phyloP scores from a whole-genome alignment of 2,797 vertebrate species.

The Onychomys torridus region DNA sequence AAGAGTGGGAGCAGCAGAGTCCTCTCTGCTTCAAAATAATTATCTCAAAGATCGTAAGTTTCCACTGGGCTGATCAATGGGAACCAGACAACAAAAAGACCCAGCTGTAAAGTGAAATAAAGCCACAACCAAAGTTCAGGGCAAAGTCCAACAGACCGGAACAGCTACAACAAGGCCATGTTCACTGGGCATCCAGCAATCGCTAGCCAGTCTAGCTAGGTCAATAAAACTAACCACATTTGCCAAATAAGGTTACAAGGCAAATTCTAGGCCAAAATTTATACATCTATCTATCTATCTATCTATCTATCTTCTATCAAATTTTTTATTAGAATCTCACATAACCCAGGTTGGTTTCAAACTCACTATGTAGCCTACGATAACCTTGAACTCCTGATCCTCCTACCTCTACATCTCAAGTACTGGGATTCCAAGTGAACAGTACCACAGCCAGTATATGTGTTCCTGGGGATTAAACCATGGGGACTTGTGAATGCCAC shows the following conservation, averaged over 20 bases:
- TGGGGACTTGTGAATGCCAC: not conserved
- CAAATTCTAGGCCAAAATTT: conserved; percentile 22
- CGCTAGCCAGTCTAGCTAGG: not conserved
- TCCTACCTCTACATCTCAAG: not conserved
- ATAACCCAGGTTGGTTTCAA: not conserved
- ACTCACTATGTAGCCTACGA: not conserved
- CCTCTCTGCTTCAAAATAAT: conserved; percentile 30
- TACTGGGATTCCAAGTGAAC: not conserved
- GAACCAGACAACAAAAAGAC: conserved; percentile 25
- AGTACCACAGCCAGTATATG: not conserved
- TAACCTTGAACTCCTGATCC: not conserved
- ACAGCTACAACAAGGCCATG: not conserved
- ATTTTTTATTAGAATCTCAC: not conserved
- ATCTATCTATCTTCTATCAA: not conserved
- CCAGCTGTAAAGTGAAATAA: not conserved
- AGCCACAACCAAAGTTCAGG: not conserved
- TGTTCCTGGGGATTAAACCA: not conserved
- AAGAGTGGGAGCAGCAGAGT: not conserved
- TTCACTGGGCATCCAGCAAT: not conserved
- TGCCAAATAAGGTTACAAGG: conserved; percentile 18
- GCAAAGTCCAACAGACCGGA: not conserved
- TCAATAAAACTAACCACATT: not conserved
- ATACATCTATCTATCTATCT: not conserved
- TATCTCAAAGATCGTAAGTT: conserved; percentile 15
- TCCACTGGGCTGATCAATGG: not conserved